A percentile compares a stretch with the other conserved stretches of the same genome.
Evolutionary conservation across 2,888 invertebrate species (phyloP).

Genomic region (Sesamia inferens): DNA sequence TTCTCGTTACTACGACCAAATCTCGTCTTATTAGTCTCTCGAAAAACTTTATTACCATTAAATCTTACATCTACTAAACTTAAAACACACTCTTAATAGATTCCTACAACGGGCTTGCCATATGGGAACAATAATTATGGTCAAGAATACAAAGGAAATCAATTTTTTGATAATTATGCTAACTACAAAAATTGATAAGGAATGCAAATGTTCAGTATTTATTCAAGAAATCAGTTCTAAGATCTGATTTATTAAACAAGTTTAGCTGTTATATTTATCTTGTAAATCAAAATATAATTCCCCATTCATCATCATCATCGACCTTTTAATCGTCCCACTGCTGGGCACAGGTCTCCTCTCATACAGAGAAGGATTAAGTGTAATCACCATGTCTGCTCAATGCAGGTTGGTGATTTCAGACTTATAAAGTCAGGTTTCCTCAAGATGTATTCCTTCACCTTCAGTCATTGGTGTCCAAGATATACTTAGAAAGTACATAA

Average conservation of each 20-base stretch:
- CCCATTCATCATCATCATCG: no score
- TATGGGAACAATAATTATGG: not conserved
- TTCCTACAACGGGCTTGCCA: not conserved
- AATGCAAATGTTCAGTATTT: not conserved
- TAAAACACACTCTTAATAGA: not conserved
- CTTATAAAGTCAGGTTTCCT: no score
- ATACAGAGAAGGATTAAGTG: no score
- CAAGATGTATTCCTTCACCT: no score
- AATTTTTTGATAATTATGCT: constrained; percentile 10
- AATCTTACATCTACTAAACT: not conserved
- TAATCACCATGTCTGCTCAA: no score
- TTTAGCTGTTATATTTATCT: not conserved
- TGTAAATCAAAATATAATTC: not conserved
- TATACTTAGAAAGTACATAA: no score
- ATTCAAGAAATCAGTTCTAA: not conserved
- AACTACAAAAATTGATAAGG: not conserved
- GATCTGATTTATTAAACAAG: not conserved
- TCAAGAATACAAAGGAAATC: constrained; percentile 36
- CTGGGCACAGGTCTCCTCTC: no score
- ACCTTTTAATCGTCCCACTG: no score
- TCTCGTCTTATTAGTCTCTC: not conserved
- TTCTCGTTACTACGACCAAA: constrained; percentile 1
- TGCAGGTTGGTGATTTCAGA: no score
- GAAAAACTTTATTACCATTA: not conserved
- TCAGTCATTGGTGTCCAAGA: no score